A percentile compares a stretch with the other conserved stretches of the same genome.
phyloP scores from a whole-genome alignment of 2,888 invertebrate species.

The Idaea straminata region DNA sequence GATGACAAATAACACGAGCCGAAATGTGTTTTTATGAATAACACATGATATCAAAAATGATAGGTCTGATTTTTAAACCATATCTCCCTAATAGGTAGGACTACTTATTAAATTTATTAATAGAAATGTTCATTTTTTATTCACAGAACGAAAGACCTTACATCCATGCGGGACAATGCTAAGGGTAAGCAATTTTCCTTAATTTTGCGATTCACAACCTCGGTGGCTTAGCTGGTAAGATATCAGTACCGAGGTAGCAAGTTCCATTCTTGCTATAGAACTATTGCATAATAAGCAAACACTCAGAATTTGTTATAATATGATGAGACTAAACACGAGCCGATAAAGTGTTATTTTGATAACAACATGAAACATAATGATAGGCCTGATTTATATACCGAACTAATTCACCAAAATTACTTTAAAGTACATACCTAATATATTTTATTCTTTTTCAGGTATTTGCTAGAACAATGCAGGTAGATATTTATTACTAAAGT shows the following conservation, averaged over 20 bases:
- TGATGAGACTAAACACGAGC: conserved; percentile 69
- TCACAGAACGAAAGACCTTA: neutral
- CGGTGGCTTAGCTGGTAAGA: neutral
- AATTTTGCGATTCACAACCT: neutral
- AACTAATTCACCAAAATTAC: conserved; percentile 9
- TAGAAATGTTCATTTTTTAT: neutral
- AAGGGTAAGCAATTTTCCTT: neutral
- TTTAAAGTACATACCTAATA: conserved; percentile 5
- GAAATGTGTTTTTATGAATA: conserved; percentile 65
- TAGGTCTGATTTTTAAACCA: conserved; percentile 50
- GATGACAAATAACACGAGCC: conserved; percentile 72
- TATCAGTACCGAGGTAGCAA: neutral
- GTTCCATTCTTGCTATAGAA: neutral
- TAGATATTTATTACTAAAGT: no score
- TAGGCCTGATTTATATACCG: conserved; percentile 57
- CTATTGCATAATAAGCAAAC: neutral
- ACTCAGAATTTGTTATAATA: conserved; percentile 39
- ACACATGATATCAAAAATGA: conserved; percentile 66
- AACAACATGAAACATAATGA: conserved; percentile 69
- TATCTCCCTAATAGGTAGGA: neutral
- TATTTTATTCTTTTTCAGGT: neutral
- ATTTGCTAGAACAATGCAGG: neutral
- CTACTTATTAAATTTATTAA: neutral
- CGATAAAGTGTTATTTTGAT: conserved; percentile 64
- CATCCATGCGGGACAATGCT: neutral